These are phyloP conservation scores for Cheirogaleus major DNA, from an alignment of 2,797 vertebrate genomes.

Conservation along the genomic window DNA sequence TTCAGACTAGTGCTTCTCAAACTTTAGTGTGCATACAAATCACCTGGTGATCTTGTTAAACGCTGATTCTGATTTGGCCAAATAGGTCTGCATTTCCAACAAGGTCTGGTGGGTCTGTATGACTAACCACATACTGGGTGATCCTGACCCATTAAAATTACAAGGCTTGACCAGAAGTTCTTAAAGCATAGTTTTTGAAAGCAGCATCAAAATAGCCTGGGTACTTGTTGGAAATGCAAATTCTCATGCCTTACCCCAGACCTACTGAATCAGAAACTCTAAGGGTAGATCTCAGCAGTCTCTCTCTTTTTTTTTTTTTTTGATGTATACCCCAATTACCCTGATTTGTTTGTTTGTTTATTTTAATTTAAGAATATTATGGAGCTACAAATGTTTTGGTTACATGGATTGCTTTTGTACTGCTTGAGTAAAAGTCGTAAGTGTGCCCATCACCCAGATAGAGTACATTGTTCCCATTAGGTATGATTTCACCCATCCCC, in stretches of 20 bases:
- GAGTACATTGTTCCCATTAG: too few relatives aligned
- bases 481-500: too few relatives aligned
- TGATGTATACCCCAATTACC: too few relatives aligned
- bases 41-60: not conserved
- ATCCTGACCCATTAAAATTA: not conserved
- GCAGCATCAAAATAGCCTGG: not conserved
- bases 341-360: too few relatives aligned
- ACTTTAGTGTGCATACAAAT: not conserved
- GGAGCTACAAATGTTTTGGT: too few relatives aligned
- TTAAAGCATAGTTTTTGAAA: not conserved
- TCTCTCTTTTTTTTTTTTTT: too few relatives aligned
- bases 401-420: too few relatives aligned
- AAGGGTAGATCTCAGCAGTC: rapidly evolving
- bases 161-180: not conserved
- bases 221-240: not conserved
- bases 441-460: too few relatives aligned
- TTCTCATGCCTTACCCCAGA: not conserved
- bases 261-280: not conserved
- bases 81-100: not conserved
- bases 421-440: too few relatives aligned
- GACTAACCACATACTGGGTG: not conserved
- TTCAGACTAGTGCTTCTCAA: not conserved
- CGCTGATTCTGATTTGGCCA: not conserved
- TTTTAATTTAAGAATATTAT: too few relatives aligned
- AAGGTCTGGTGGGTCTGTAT: not conserved